Conservation (phyloP, 2,888 invertebrate species). For the Hydraecia micacea region DNA sequence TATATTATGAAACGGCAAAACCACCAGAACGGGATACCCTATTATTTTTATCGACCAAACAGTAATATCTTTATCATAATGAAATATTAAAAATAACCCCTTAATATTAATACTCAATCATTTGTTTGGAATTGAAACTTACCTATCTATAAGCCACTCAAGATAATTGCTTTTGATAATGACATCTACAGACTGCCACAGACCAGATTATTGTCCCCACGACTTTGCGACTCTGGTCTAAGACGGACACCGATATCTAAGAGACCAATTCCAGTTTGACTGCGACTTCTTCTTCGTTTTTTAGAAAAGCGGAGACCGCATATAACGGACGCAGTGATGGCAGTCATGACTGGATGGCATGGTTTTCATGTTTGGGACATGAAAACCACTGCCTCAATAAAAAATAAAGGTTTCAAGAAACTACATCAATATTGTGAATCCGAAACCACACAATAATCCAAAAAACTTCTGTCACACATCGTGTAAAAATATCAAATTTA, state of each 20-base stretch:
- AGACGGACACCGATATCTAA: conserved; percentile 37
- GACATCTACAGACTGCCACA: neutral
- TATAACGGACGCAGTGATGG: too few relatives aligned
- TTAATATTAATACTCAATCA: neutral
- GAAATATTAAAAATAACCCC: neutral
- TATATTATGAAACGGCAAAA: neutral
- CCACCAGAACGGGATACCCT: neutral
- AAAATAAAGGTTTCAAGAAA: neutral
- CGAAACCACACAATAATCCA: neutral
- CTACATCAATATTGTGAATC: neutral
- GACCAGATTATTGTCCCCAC: neutral
- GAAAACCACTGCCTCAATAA: neutral
- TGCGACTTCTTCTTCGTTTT: conserved; percentile 37
- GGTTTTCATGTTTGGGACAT: neutral
- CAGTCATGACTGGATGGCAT: neutral
- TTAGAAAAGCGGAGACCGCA: too few relatives aligned
- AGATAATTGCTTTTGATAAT: conserved; percentile 10
- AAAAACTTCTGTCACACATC: neutral
- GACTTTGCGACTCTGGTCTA: conserved; percentile 33
- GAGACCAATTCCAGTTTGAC: conserved; percentile 60
- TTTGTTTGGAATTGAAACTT: conserved; percentile 5
- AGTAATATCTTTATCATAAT: neutral
- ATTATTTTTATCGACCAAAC: neutral
- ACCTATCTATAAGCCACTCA: conserved; percentile 13
- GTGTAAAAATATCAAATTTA: neutral